Evolutionary conservation across 2,797 vertebrate genomes (phyloP).

Genomic region (Capromys pilorides): DNA sequence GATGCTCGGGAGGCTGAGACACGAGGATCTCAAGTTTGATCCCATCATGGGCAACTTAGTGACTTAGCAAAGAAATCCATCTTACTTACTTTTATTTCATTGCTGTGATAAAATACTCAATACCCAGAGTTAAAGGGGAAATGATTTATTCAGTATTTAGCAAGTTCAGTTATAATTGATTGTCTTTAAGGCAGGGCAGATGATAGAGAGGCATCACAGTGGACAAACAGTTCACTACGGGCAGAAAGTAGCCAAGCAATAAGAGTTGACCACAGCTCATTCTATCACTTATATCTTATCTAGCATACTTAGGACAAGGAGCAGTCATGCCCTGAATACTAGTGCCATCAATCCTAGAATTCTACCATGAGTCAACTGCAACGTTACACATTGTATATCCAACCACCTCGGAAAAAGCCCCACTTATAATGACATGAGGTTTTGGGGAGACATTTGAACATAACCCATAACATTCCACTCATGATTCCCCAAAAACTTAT

Average conservation of each 20-base stretch:
- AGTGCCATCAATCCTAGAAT: too few relatives aligned
- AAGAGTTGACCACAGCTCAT: too few relatives aligned
- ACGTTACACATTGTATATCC: too few relatives aligned
- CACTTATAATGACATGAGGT: too few relatives aligned
- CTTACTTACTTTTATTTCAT: not conserved
- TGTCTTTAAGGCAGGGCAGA: not conserved
- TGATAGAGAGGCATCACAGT: not conserved
- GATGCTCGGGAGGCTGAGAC: not conserved
- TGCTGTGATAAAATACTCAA: not conserved
- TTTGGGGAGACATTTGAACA: too few relatives aligned
- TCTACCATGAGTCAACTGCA: too few relatives aligned
- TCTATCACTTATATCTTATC: too few relatives aligned
- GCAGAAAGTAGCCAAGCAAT: too few relatives aligned
- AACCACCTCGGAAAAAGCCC: too few relatives aligned
- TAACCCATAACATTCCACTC: not conserved
- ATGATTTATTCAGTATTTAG: not conserved
- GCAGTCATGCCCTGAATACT: not conserved
- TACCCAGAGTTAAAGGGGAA: not conserved
- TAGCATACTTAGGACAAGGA: not conserved
- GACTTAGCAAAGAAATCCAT: not conserved
- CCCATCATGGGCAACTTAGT: not conserved
- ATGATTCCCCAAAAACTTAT: not conserved
- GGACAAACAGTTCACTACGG: not conserved
- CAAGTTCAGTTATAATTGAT: too few relatives aligned
- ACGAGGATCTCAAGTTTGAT: not conserved